These are phyloP conservation scores for Neodiprion fabricii DNA, from an alignment of 1,140 invertebrate genomes.

Conservation along the genomic window DNA sequence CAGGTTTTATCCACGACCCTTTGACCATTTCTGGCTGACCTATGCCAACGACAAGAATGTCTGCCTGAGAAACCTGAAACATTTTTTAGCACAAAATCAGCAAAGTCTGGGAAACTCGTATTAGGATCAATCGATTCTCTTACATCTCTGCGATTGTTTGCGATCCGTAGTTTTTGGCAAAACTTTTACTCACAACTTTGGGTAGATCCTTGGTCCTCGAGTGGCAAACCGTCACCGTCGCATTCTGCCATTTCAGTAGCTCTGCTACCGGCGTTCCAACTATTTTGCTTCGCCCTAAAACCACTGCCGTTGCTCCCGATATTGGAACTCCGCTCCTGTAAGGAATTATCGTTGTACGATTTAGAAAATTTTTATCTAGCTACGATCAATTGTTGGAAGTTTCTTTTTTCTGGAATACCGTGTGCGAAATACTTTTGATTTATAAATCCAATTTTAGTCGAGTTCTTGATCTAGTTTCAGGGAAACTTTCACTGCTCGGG, in stretches of 20 bases:
- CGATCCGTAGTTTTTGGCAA: too few species aligned
- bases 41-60: conserved; percentile 96
- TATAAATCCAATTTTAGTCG: too few species aligned
- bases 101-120: conserved; percentile 14
- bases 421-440: neutral
- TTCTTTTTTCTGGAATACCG: neutral
- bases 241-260: conserved; percentile 95
- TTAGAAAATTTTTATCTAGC: neutral
- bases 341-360: conserved; percentile 10
- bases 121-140: neutral
- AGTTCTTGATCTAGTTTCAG: too few species aligned
- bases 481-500: too few species aligned
- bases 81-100: conserved; percentile 3
- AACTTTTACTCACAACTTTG: conserved; percentile 68
- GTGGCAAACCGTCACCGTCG: conserved; percentile 96
- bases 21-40: conserved; percentile 92
- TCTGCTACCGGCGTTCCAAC: conserved; percentile 95
- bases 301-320: conserved; percentile 87
- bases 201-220: conserved; percentile 89
- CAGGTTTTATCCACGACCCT: conserved; percentile 96
- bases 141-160: neutral
- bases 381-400: neutral
- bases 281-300: conserved; percentile 96
- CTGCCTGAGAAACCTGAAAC: conserved; percentile 69
- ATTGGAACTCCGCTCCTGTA: conserved; percentile 76